Base-by-base conservation (phyloP, 2,797 vertebrate genomes). In the Orestias chungarensis region DNA sequence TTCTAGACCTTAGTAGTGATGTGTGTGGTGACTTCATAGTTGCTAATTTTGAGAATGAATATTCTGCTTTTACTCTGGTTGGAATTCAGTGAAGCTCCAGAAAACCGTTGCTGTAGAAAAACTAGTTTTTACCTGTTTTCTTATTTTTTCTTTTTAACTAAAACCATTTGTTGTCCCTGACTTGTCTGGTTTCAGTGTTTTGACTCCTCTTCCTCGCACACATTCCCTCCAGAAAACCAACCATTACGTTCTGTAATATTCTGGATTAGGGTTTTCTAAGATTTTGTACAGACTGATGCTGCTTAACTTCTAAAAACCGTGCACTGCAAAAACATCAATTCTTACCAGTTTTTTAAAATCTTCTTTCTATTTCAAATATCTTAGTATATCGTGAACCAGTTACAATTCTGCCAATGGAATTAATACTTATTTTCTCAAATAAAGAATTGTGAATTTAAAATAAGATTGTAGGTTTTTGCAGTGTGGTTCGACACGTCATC, bases 61-160 rank as follows among this genome's bases (percentile, higher is more conserved):
- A 91, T 89, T 92, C 87, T 90, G 89, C 89, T 91, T 91, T 81
- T 82, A 85, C 82, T 88, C 87, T 87, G 85, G 82, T 87, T 84
- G 84, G 86, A 86, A 80, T 84, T 80, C 83, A 90, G 82, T 88
- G 86, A 82, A 86, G 81, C 87, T 79, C 73, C 79, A 88, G 40
- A 66, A 87, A 82, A 85, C 86, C 86, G 87, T 91, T 83, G 85
- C 88, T 92, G 91, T 92, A 92, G 91, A 91, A 87, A 75, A 83
- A 89, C 81, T 90, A 89, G 88, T 92, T 92, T 91, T 83, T 91
- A 92, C 87, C 87, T 89, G 88, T 88, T 92, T 88, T 91, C 80
- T 88, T 89, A 87, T 83, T 89, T 89, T n/a, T 85, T 83, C 70
- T 91, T 91, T 90, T 85, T 89, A 87, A 90, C 89, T 92, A 90